Percentiles rank a stretch among this genome's conserved stretches.
Evolutionary conservation across 2,113 vertebrate genomes (phyloP).

Genomic region (Indicator maculatus): DNA sequence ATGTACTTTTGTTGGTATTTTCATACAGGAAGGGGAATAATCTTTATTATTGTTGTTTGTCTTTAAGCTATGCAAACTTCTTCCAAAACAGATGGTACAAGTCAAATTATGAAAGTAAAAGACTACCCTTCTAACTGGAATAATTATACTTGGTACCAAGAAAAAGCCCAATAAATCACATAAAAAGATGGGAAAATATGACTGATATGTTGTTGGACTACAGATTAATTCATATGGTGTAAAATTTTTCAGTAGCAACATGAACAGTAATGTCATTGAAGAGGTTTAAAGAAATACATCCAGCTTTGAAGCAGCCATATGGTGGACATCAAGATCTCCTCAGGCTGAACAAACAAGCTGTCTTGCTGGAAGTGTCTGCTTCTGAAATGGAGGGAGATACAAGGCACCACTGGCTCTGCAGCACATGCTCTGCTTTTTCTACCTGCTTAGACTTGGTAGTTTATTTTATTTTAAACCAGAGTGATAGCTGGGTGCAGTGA

Average conservation of each 20-base stretch:
- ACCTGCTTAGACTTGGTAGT: neutral
- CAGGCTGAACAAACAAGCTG: neutral
- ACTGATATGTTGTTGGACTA: neutral
- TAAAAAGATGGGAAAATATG: neutral
- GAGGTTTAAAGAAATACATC: neutral
- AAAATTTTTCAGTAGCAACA: neutral
- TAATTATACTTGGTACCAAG: neutral
- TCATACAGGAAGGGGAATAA: neutral
- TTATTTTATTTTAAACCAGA: neutral
- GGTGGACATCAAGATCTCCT: neutral
- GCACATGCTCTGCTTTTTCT: neutral
- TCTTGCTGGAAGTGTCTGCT: neutral
- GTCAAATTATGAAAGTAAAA: neutral
- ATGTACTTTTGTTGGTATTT: neutral
- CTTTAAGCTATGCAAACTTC: fast-evolving
- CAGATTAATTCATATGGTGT: neutral
- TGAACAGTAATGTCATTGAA: neutral
- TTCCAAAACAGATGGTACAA: neutral
- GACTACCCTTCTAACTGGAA: neutral
- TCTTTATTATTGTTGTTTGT: neutral
- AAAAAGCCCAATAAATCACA: neutral
- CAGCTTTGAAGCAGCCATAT: neutral
- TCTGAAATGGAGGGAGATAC: neutral
- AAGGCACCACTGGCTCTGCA: neutral
- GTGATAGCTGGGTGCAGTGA: neutral